Evolutionary conservation across 2,797 vertebrate species (phyloP).

Genomic region (Coreius guichenoti): DNA sequence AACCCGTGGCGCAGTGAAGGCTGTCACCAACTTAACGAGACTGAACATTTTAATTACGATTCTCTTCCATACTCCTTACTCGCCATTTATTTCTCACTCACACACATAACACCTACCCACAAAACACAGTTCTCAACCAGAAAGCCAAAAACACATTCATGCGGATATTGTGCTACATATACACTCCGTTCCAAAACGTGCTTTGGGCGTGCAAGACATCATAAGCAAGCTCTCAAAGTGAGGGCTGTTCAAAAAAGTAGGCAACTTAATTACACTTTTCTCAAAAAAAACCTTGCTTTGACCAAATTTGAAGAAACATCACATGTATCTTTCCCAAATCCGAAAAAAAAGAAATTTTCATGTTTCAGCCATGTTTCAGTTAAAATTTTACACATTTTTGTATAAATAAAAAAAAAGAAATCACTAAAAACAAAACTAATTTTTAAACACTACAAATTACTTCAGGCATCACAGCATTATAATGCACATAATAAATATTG

Average conservation of each 20-base stretch:
- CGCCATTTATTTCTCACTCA: slow-evolving; percentile 27
- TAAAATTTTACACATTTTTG: neutral
- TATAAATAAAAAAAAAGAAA: neutral
- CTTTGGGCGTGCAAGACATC: neutral
- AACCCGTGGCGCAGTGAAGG: slow-evolving; percentile 60
- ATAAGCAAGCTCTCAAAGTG: neutral
- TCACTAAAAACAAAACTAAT: too few species aligned
- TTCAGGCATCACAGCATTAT: too few species aligned
- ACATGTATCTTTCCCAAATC: neutral
- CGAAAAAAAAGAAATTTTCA: neutral
- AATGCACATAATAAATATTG: too few species aligned
- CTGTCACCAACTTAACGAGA: slow-evolving; percentile 78
- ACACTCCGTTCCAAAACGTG: slow-evolving; percentile 12
- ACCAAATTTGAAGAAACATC: neutral
- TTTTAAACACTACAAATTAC: too few species aligned
- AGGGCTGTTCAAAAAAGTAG: slow-evolving; percentile 1
- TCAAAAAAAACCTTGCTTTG: neutral
- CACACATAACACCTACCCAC: slow-evolving; percentile 30
- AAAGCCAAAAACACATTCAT: slow-evolving; percentile 26
- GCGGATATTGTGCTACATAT: slow-evolving; percentile 16
- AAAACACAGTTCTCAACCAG: slow-evolving; percentile 32
- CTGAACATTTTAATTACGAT: slow-evolving; percentile 78
- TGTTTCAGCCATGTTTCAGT: neutral
- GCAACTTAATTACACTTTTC: neutral
- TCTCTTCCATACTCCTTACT: slow-evolving; percentile 56